Conservation (phyloP, 2,797 vertebrate species). For the Galaxias olidus region DNA sequence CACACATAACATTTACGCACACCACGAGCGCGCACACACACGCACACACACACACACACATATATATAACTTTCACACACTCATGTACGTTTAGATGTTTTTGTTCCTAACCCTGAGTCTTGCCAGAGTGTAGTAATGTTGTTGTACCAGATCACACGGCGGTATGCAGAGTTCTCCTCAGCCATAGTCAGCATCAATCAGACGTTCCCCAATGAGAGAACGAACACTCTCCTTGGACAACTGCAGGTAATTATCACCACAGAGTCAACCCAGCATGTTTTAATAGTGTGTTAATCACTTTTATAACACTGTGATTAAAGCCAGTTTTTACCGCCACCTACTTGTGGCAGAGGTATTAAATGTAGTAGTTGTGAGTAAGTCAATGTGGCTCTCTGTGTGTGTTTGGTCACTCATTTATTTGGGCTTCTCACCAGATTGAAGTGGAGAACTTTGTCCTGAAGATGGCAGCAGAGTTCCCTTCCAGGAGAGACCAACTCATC, state of each 20-base stretch:
- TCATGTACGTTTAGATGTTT: neutral
- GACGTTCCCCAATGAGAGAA: constrained; percentile 88
- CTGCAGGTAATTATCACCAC: constrained; percentile 79
- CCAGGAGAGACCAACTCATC: constrained; percentile 90
- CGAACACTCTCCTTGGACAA: constrained; percentile 83
- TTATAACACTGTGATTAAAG: neutral
- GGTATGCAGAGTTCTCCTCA: constrained; percentile 91
- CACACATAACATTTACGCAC: neutral
- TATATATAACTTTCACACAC: too few relatives aligned
- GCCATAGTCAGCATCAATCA: constrained; percentile 96
- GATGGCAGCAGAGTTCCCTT: constrained; percentile 93
- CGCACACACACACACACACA: constrained; percentile 13
- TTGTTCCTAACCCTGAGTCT: too few relatives aligned
- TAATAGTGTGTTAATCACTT: neutral
- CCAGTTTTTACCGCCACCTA: too few relatives aligned
- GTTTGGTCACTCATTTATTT: neutral
- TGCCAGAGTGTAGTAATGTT: neutral
- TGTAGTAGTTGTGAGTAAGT: too few relatives aligned
- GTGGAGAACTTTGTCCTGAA: constrained; percentile 95
- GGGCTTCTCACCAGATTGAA: constrained; percentile 74
- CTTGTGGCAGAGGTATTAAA: too few relatives aligned
- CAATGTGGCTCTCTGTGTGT: too few relatives aligned
- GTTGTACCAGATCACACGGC: constrained; percentile 84
- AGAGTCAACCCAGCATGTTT: too few relatives aligned
- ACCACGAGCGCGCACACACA: neutral